Base-by-base conservation (phyloP, 2,113 vertebrate species). In the Eubucco bourcierii region DNA sequence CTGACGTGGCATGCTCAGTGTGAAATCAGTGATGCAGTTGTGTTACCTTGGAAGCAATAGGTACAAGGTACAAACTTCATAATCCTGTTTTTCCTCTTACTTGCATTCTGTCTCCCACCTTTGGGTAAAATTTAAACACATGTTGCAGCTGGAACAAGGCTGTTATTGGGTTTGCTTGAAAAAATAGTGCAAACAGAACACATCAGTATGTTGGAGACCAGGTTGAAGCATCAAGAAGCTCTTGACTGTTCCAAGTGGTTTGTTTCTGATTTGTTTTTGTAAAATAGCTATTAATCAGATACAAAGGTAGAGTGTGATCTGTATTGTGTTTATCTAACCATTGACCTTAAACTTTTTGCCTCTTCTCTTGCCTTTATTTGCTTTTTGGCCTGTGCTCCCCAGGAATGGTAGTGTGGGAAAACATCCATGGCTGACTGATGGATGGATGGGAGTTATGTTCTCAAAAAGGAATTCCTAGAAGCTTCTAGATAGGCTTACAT, bases 1-100 rank as follows among this genome's bases (percentile, higher is more conserved):
- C 94, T 97, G 97, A 96, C 96, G 97, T 83, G 94, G 9, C 76
- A 8, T 97, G 88, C 85, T 94, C 90, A 74, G 86, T 44, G 92
- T 23, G 88, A 97, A 95, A 87, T 94, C 95, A 97, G 91, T 87
- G 96, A 93, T 95, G 95, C 95, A 59, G 85, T 84, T 13, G 79
- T 71, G 96, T 97, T 97, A 97, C 97, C 97, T 97, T 97, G 95
- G 90, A 25, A 80, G 91, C 59, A 85, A 44, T 84, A 96, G 88
- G 97, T 95, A 98, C 97, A 98, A 97, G 97, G 97, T 98, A 97
- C 97, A 98, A 97, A 97, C 97, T 95, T 97, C 95, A 97, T 96
- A 87, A 64, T 93, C 88, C 87, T 97, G 96, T 97, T 97, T 97
- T 91, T 94, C 39, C 89, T 97, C 92, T 41, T 86, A 61, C 83